Percentiles rank a stretch among this genome's conserved stretches.
Evolutionary conservation across 1,140 invertebrate genomes (phyloP).

Genomic region (Drosophila sp.): DNA sequence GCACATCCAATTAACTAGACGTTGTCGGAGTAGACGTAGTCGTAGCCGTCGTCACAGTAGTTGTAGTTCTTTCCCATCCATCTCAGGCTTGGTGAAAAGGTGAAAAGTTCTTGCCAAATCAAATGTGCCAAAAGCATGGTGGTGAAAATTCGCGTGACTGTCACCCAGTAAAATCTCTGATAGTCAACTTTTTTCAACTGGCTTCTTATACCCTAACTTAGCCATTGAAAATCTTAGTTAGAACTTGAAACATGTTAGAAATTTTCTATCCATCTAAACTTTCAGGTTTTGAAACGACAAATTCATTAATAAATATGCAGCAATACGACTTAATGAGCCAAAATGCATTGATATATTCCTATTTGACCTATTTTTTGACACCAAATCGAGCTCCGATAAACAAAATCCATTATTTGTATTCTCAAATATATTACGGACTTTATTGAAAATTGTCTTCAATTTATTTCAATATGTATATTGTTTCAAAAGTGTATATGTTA

Average conservation of each 20-base stretch:
- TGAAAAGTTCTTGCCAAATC: conserved; percentile 76
- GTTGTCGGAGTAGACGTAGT: conserved; percentile 41
- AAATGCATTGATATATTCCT: too few relatives aligned
- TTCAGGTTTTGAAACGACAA: too few relatives aligned
- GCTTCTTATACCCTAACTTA: background rate
- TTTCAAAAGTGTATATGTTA: conserved; percentile 31
- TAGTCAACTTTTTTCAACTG: conserved; percentile 2
- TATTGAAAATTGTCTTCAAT: background rate
- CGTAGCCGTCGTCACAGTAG: background rate
- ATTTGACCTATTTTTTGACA: too few relatives aligned
- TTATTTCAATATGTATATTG: conserved; percentile 25
- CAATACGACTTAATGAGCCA: too few relatives aligned
- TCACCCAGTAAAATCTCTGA: conserved; percentile 45
- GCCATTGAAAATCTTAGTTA: too few relatives aligned
- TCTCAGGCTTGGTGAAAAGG: conserved; percentile 38
- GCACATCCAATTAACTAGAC: conserved; percentile 71
- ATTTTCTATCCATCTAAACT: background rate
- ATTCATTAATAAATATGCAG: too few relatives aligned
- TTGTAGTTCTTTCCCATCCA: background rate
- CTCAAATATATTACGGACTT: too few relatives aligned
- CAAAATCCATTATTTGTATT: too few relatives aligned
- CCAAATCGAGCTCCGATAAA: too few relatives aligned
- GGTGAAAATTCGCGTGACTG: conserved; percentile 67
- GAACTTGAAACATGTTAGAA: too few relatives aligned
- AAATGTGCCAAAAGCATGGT: conserved; percentile 62